These are phyloP conservation scores for Tautogolabrus adspersus DNA, from an alignment of 2,113 vertebrate genomes.

Conservation along the genomic window DNA sequence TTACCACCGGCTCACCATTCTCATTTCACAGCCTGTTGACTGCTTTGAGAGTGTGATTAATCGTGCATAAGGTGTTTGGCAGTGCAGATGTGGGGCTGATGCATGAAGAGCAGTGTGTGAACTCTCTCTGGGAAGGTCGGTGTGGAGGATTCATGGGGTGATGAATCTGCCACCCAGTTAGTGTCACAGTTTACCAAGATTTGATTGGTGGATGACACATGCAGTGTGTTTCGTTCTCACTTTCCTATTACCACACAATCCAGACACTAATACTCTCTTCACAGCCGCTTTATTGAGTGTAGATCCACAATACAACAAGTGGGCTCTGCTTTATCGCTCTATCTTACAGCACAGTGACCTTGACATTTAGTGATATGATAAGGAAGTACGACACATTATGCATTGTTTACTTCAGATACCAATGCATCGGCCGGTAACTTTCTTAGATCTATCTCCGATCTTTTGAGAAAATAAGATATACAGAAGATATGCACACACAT, in stretches of 20 bases:
- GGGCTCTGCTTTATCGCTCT: neutral
- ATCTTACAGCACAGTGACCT: slow-evolving; percentile 5
- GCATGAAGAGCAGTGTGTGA: slow-evolving; percentile 45
- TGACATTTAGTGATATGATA: slow-evolving; percentile 11
- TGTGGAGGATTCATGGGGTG: slow-evolving; percentile 37
- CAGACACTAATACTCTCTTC: slow-evolving; percentile 22
- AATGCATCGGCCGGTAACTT: too few relatives aligned
- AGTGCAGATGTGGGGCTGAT: slow-evolving; percentile 28
- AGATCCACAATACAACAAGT: neutral
- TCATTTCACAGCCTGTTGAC: slow-evolving; percentile 75
- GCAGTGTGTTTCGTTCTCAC: neutral
- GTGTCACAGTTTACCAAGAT: slow-evolving; percentile 29
- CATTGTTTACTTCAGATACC: neutral
- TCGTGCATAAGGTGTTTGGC: slow-evolving; percentile 67
- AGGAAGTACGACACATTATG: neutral
- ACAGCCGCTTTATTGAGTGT: neutral
- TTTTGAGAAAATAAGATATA: too few relatives aligned
- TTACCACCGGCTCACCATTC: slow-evolving; percentile 35
- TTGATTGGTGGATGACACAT: slow-evolving; percentile 30
- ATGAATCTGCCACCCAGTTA: slow-evolving; percentile 22
- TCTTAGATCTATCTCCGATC: too few relatives aligned
- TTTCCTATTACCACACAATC: slow-evolving; percentile 11
- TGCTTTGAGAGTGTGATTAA: slow-evolving; percentile 70
- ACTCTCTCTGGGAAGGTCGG: slow-evolving; percentile 34
- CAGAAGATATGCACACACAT: too few relatives aligned